Conservation (phyloP, 2,797 vertebrate genomes). For the Catharus ustulatus region DNA sequence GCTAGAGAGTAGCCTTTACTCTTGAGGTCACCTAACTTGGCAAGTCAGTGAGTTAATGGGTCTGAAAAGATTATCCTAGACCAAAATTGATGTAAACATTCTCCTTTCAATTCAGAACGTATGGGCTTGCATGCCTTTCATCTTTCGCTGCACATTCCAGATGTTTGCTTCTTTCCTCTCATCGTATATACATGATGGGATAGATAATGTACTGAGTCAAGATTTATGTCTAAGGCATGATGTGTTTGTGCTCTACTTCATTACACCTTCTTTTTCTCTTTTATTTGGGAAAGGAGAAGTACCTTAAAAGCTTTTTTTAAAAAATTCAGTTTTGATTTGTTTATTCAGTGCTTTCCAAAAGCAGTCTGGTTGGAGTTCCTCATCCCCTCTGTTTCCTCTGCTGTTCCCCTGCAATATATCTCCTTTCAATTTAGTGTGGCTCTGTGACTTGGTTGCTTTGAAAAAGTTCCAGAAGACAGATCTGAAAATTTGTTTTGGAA, state of each 20-base stretch:
- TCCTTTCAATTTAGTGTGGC: neutral
- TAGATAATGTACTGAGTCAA: conserved; percentile 37
- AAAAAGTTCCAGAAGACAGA: neutral
- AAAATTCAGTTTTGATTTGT: conserved; percentile 46
- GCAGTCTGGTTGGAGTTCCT: neutral
- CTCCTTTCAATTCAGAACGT: conserved; percentile 17
- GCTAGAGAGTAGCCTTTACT: conserved; percentile 40
- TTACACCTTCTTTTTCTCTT: conserved; percentile 20
- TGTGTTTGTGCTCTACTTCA: conserved; percentile 42
- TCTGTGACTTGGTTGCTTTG: neutral
- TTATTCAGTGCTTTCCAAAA: conserved; percentile 48
- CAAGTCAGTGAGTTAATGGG: conserved; percentile 63
- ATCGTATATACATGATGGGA: neutral
- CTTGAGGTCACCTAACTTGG: conserved; percentile 53
- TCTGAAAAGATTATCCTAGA: conserved; percentile 56
- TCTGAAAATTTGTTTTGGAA: neutral
- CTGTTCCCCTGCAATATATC: conserved; percentile 5
- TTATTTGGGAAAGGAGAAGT: conserved; percentile 14
- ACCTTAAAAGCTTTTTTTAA: conserved; percentile 46
- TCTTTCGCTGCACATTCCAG: conserved; percentile 51
- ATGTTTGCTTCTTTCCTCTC: conserved; percentile 53
- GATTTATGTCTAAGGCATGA: conserved; percentile 34
- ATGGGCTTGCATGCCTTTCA: conserved; percentile 53
- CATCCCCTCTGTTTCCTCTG: conserved; percentile 29
- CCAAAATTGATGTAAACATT: conserved; percentile 65